Conservation (phyloP, 1,140 invertebrate genomes). For the Achatina immaculata region DNA sequence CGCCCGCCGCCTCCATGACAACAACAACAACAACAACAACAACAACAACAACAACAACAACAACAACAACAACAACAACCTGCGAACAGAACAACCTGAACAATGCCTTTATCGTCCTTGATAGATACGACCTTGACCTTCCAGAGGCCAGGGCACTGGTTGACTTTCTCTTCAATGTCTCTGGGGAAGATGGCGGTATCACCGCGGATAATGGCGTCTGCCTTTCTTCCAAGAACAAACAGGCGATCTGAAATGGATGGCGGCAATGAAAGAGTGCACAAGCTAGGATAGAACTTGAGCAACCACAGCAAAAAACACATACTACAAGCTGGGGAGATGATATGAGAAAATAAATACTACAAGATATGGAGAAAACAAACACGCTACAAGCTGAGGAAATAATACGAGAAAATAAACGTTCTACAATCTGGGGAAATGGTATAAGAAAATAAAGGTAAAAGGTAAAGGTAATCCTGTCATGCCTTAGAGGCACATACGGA, state of each 20-base stretch:
- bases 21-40: too few relatives aligned
- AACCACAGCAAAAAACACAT: background rate
- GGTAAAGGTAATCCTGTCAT: too few relatives aligned
- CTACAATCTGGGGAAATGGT: too few relatives aligned
- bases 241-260: slow-evolving; percentile 20
- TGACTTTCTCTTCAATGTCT: slow-evolving; percentile 38
- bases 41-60: too few relatives aligned
- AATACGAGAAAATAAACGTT: too few relatives aligned
- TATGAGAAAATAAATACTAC: background rate
- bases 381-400: too few relatives aligned
- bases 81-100: slow-evolving; percentile 6
- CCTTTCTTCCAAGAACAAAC: slow-evolving; percentile 33
- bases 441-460: too few relatives aligned
- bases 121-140: slow-evolving; percentile 37
- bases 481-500: too few relatives aligned
- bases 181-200: slow-evolving; percentile 32
- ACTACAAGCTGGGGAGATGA: background rate
- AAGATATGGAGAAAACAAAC: too few relatives aligned
- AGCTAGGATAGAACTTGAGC: background rate
- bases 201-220: slow-evolving; percentile 32
- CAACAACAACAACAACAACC: background rate
- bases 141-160: slow-evolving; percentile 37
- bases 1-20: too few relatives aligned
- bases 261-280: too few relatives aligned
- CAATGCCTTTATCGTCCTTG: slow-evolving; percentile 28